phyloP scores from a whole-genome alignment of 2,888 invertebrate genomes.

The Coleophora deauratella region DNA sequence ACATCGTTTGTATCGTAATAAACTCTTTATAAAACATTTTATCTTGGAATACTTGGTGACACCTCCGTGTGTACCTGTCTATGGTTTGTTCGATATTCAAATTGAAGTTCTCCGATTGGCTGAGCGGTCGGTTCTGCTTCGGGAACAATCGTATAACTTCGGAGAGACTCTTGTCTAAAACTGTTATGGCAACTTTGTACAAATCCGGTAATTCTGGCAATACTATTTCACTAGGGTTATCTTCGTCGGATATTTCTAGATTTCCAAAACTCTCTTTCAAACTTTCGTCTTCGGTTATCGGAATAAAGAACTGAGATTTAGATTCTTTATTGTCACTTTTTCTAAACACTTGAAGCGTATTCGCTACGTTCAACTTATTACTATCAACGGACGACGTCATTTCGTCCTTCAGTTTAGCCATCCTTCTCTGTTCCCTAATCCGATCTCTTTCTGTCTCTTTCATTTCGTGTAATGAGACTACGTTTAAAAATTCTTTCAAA shows the following conservation, averaged over 20 bases:
- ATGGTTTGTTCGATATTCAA: slow-evolving; percentile 57
- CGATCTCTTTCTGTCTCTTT: slow-evolving; percentile 51
- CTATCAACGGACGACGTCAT: slow-evolving; percentile 56
- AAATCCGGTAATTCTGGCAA: slow-evolving; percentile 54
- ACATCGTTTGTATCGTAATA: slow-evolving; percentile 45
- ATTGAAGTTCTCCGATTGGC: slow-evolving; percentile 64
- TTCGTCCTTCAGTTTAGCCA: slow-evolving; percentile 38
- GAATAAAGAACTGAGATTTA: slow-evolving; percentile 66
- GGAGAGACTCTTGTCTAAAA: slow-evolving; percentile 50
- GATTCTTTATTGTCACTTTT: slow-evolving; percentile 59
- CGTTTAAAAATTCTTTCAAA: slow-evolving; percentile 48
- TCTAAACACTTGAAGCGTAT: slow-evolving; percentile 58
- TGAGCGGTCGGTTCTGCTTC: slow-evolving; percentile 60
- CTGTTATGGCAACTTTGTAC: slow-evolving; percentile 36
- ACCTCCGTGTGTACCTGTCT: slow-evolving; percentile 60
- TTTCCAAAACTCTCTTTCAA: slow-evolving; percentile 53
- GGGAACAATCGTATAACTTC: slow-evolving; percentile 59
- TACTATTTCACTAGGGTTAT: slow-evolving; percentile 26
- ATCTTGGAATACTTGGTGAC: slow-evolving; percentile 67
- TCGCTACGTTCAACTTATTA: slow-evolving; percentile 56
- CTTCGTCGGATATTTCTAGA: slow-evolving; percentile 51
- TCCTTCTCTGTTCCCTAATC: slow-evolving; percentile 38
- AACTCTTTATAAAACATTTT: slow-evolving; percentile 65
- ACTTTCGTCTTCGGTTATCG: slow-evolving; percentile 47
- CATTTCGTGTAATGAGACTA: slow-evolving; percentile 42